These are phyloP conservation scores for Phocides pigmalion DNA, from an alignment of 1,140 invertebrate species.

Conservation along the genomic window DNA sequence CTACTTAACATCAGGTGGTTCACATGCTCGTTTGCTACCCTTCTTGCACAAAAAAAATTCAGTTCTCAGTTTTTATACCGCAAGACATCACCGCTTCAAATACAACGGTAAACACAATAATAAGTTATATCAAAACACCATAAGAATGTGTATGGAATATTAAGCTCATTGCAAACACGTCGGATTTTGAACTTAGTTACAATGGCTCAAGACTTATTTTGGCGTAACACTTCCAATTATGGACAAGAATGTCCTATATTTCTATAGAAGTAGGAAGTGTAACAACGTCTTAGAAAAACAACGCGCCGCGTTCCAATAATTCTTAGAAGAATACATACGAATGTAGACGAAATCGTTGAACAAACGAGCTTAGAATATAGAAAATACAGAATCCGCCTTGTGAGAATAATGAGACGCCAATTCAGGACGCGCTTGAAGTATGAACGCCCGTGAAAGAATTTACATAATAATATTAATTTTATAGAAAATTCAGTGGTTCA, in stretches of 20 bases:
- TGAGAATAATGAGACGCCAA: neutral
- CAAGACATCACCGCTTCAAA: neutral
- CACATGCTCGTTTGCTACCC: too few relatives aligned
- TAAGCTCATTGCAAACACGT: neutral
- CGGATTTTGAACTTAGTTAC: neutral
- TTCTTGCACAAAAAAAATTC: too few relatives aligned
- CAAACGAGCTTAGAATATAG: neutral
- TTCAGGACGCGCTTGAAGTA: neutral
- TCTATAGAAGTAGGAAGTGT: constrained; percentile 18
- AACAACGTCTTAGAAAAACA: constrained; percentile 16
- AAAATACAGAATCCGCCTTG: neutral
- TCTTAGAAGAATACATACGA: constrained; percentile 11
- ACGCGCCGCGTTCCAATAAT: constrained; percentile 10
- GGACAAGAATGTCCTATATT: constrained; percentile 15
- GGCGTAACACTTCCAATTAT: neutral
- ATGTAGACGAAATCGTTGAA: constrained; percentile 11
- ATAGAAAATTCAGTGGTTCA: too few relatives aligned
- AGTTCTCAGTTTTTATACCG: too few relatives aligned
- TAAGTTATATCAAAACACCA: constrained; percentile 10
- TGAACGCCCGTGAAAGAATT: too few relatives aligned
- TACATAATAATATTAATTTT: too few relatives aligned
- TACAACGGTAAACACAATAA: constrained; percentile 20
- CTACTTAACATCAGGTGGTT: too few relatives aligned
- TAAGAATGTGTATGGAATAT: constrained; percentile 18
- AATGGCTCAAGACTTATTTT: neutral